Evolutionary conservation across 2,888 invertebrate genomes (phyloP), one percentile per base, ranked within the genome.

Genomic region (Allolobophora icterica): DNA sequence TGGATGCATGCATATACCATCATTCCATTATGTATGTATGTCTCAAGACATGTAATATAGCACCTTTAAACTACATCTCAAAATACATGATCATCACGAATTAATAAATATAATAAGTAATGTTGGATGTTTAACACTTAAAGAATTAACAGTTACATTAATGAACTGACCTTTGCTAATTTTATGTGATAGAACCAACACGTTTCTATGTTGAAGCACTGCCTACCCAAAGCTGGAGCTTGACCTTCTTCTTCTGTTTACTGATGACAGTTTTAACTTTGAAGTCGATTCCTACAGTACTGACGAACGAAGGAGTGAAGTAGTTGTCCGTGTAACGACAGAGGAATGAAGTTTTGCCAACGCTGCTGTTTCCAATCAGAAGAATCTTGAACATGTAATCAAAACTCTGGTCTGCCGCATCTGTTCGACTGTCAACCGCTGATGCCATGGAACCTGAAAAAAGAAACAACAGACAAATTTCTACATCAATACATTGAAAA

Each of bases 241-340:
- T 99, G 93, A 99, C 99, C 93, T 99, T 97, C 96, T 99, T 99
- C 96, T 99, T 99, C 95, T 99, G 98, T 94, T 99, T 45, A 42
- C 42, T 97, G 96, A 99, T 99, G 93, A 99, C 99, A 92, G 99
- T 99, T 96, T 99, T 99, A 94, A 99, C 99, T 97, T 99, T 99
- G 96, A 99, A 99, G 96, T 99, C 99, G 94, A 99, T 99, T 93
- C 99, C 99, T 93, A 99, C 99, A 92, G 99, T 99, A 94, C 99
- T 99, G 93, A 99, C 99, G 96, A 99, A 99, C 93, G 99, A 99
- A 93, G 99, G 99, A 93, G 99, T 99, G 96, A 99, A 99, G 93
- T 99, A 99, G 96, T 99, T 99, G 96, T 99, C 99, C 91, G 99
- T 99, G 96, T 99, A 99, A 94, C 99, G 98, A 96, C 99, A 99